These are phyloP conservation scores for Zaprionus obscuricornis DNA, from an alignment of 2,888 invertebrate genomes.

Conservation along the genomic window DNA sequence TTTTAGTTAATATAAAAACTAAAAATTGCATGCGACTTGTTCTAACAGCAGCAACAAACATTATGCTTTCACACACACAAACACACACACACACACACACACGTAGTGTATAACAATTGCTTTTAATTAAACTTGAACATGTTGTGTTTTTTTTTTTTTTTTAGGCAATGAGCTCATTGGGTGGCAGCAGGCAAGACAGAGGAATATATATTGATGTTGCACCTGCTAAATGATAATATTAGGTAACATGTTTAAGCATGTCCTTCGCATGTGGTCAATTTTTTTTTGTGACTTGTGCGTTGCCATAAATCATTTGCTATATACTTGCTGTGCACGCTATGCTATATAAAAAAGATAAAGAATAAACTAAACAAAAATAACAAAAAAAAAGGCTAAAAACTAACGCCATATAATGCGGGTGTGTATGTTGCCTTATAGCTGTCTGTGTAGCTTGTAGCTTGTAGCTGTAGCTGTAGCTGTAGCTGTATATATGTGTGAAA, in stretches of 20 bases:
- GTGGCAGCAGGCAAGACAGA: neutral
- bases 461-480: too few species aligned
- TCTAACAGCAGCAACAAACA: neutral
- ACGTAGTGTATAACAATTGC: neutral
- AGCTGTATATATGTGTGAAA: conserved; percentile 57
- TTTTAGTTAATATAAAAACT: too few species aligned
- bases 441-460: too few species aligned
- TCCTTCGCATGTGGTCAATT: conserved; percentile 7
- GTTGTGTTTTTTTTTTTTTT: too few species aligned
- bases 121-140: conserved; percentile 25
- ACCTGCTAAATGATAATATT: too few species aligned
- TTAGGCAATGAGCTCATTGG: neutral
- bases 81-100: too few species aligned
- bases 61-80: too few species aligned
- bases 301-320: too few species aligned
- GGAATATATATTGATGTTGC: conserved; percentile 21
- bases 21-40: too few species aligned
- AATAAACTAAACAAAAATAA: too few species aligned
- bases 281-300: neutral
- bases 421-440: neutral
- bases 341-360: too few species aligned
- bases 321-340: conserved; percentile 32
- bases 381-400: too few species aligned
- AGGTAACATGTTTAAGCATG: conserved; percentile 8
- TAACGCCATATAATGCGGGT: neutral